phyloP scores from a whole-genome alignment of 1,140 invertebrate species.

The Magallana ariakensis region DNA sequence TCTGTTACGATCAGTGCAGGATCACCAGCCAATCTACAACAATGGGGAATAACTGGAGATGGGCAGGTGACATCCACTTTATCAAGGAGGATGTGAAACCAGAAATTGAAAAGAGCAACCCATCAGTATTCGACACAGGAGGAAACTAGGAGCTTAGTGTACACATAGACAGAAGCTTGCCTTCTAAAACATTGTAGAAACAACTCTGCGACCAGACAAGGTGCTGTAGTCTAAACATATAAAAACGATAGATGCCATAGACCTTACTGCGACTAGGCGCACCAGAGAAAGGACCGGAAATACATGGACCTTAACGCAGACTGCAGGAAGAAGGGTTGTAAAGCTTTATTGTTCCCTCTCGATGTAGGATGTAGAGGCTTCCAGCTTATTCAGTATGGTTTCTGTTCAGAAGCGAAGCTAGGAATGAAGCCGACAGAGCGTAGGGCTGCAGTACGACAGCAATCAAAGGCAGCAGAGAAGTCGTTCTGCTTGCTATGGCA shows the following conservation, averaged over 20 bases:
- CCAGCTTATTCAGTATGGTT: no score
- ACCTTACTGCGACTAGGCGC: background rate
- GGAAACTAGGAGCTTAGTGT: background rate
- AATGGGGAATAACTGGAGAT: background rate
- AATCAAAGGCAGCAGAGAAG: no score
- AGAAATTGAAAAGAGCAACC: background rate
- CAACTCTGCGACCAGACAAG: background rate
- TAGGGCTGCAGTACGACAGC: no score
- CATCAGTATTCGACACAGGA: background rate
- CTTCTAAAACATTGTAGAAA: background rate
- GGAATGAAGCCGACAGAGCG: no score
- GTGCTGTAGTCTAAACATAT: background rate
- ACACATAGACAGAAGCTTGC: background rate
- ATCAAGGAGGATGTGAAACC: background rate
- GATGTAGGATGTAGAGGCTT: no score
- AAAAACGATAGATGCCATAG: background rate
- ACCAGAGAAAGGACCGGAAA: background rate
- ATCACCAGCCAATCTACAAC: background rate
- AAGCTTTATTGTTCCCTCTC: no score
- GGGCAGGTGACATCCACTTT: background rate
- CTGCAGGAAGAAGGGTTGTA: no score
- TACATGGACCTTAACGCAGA: no score
- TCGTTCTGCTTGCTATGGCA: no score
- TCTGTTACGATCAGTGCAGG: background rate
- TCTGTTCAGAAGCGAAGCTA: no score